Percentiles rank a stretch among this genome's conserved stretches.
phyloP scores from a whole-genome alignment of 2,113 vertebrate genomes.

The Oncorhynchus gorbuscha region DNA sequence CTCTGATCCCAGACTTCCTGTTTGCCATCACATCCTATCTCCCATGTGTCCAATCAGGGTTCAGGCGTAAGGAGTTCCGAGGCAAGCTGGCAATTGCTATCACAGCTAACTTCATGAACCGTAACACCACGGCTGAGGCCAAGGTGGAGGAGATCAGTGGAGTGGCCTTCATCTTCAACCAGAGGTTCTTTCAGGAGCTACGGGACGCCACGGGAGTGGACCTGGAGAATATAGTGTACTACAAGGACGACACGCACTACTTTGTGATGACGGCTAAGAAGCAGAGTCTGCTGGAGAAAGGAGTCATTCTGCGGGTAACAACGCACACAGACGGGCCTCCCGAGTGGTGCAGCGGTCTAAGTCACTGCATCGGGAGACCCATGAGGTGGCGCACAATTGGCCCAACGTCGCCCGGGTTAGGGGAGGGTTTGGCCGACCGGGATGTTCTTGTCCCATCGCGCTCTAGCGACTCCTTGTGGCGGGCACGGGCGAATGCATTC shows the following conservation, averaged over 20 bases:
- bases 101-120: conserved; percentile 96
- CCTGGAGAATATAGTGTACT: conserved; percentile 97
- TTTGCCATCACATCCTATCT: neutral
- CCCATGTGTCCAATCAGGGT: conserved; percentile 72
- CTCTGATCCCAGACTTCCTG: neutral
- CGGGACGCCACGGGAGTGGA: conserved; percentile 93
- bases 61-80: conserved; percentile 90
- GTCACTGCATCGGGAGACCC: neutral
- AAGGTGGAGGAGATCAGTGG: conserved; percentile 97
- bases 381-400: too few relatives aligned
- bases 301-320: conserved; percentile 85
- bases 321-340: neutral
- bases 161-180: conserved; percentile 98
- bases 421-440: too few relatives aligned
- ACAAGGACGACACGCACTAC: conserved; percentile 97
- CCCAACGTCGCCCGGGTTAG: too few relatives aligned
- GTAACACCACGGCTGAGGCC: conserved; percentile 92
- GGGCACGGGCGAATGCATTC: too few relatives aligned
- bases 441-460: too few relatives aligned
- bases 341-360: neutral
- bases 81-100: conserved; percentile 96
- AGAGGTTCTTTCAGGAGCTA: conserved; percentile 94
- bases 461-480: too few relatives aligned
- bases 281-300: conserved; percentile 92
- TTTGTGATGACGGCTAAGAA: conserved; percentile 99